These are phyloP conservation scores for Dynastes maya DNA, from an alignment of 2,888 invertebrate species.

Conservation along the genomic window DNA sequence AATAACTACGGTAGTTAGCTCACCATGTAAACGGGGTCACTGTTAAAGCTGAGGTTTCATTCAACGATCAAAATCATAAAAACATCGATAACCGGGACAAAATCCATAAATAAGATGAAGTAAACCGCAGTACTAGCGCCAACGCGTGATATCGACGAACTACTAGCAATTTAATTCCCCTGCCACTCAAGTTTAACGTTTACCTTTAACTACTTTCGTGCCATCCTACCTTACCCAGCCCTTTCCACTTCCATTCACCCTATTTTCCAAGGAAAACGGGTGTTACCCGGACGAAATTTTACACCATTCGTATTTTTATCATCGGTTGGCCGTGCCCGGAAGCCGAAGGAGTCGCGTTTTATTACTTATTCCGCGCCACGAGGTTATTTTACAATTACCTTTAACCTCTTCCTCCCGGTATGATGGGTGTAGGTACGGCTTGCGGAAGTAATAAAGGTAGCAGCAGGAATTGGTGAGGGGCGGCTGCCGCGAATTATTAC, in stretches of 20 bases:
- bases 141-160: too few relatives aligned
- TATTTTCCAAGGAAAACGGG: background rate
- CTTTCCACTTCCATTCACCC: background rate
- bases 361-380: constrained; percentile 31
- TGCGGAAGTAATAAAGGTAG: constrained; percentile 1
- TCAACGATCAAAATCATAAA: too few relatives aligned
- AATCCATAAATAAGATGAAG: too few relatives aligned
- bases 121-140: too few relatives aligned
- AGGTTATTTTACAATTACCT: constrained; percentile 40
- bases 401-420: constrained; percentile 6
- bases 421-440: background rate
- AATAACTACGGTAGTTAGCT: too few relatives aligned
- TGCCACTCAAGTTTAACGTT: too few relatives aligned
- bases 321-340: background rate
- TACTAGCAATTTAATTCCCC: too few relatives aligned
- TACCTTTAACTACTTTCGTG: too few relatives aligned
- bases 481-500: constrained; percentile 36
- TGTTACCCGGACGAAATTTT: background rate
- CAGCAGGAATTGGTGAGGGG: background rate
- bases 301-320: constrained; percentile 35
- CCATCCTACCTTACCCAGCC: too few relatives aligned
- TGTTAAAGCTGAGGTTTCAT: too few relatives aligned
- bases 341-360: constrained; percentile 11
- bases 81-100: too few relatives aligned
- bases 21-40: too few relatives aligned